Evolutionary conservation across 2,113 vertebrate species (phyloP).

Genomic region (Butastur rufipennis): DNA sequence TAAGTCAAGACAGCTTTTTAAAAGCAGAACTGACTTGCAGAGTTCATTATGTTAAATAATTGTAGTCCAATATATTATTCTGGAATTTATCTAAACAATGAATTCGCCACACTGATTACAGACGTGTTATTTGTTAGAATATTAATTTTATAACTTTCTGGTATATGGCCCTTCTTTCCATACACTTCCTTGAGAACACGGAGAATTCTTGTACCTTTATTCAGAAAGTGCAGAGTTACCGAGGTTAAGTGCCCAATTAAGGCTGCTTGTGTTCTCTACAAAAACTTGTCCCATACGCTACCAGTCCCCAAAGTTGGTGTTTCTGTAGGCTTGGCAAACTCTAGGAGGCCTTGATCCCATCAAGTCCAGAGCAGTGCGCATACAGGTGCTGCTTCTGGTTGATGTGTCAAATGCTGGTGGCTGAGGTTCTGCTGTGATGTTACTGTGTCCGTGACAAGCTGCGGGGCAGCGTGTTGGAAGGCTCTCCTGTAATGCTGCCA

Average conservation of each 20-base stretch:
- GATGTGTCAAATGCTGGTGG: background rate
- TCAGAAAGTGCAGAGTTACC: background rate
- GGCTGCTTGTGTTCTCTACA: background rate
- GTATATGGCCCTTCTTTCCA: rapidly evolving
- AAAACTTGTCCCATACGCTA: rapidly evolving
- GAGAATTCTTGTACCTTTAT: background rate
- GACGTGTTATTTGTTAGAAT: background rate
- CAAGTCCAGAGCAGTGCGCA: rapidly evolving
- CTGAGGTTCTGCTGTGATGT: background rate
- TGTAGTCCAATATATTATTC: too few species aligned
- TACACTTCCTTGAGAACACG: background rate
- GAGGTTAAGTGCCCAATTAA: background rate
- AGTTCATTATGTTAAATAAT: background rate
- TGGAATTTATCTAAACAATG: background rate
- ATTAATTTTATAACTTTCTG: background rate
- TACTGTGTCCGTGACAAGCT: background rate
- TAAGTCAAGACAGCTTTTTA: background rate
- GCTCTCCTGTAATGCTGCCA: rapidly evolving
- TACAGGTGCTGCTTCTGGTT: background rate
- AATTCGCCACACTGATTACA: background rate
- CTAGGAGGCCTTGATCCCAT: background rate
- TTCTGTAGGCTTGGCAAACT: background rate
- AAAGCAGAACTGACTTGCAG: background rate
- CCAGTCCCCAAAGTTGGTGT: background rate
- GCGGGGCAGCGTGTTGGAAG: background rate